Evolutionary conservation across 1,140 invertebrate species (phyloP).

Genomic region (Catajapyx aquilonaris): DNA sequence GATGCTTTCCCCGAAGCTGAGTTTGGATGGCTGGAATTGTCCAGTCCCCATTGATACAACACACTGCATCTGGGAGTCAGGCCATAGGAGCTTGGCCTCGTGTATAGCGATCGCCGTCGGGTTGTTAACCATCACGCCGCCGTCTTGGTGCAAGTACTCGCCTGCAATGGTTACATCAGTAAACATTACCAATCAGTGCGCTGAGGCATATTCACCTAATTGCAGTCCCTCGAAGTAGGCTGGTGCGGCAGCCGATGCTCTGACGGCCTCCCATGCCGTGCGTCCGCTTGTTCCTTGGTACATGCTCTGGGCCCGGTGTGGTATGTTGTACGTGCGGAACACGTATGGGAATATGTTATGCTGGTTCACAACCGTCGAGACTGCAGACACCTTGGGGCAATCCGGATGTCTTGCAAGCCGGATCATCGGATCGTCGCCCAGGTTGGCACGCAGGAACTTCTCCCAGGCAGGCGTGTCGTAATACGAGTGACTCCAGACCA

Average conservation of each 20-base stretch:
- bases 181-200: too few species aligned
- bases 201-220: too few species aligned
- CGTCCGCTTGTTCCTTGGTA: conserved; percentile 56
- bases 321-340: conserved; percentile 74
- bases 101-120: conserved; percentile 74
- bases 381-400: conserved; percentile 46
- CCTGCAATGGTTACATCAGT: too few species aligned
- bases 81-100: conserved; percentile 70
- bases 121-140: conserved; percentile 75
- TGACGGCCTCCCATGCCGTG: conserved; percentile 65
- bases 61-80: conserved; percentile 52
- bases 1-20: conserved; percentile 13
- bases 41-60: conserved; percentile 79
- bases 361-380: conserved; percentile 64
- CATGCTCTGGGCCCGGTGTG: conserved; percentile 45
- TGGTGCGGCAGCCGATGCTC: conserved; percentile 80
- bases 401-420: conserved; percentile 33
- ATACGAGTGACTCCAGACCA: conserved; percentile 72
- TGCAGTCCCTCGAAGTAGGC: conserved; percentile 78
- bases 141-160: too few species aligned
- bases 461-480: conserved; percentile 78
- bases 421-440: conserved; percentile 43
- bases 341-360: conserved; percentile 60
- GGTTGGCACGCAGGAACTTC: conserved; percentile 45
- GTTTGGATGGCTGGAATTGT: conserved; percentile 19